These are phyloP conservation scores for Dendrocincla tyrannina DNA, from an alignment of 2,797 vertebrate genomes.

Conservation along the genomic window DNA sequence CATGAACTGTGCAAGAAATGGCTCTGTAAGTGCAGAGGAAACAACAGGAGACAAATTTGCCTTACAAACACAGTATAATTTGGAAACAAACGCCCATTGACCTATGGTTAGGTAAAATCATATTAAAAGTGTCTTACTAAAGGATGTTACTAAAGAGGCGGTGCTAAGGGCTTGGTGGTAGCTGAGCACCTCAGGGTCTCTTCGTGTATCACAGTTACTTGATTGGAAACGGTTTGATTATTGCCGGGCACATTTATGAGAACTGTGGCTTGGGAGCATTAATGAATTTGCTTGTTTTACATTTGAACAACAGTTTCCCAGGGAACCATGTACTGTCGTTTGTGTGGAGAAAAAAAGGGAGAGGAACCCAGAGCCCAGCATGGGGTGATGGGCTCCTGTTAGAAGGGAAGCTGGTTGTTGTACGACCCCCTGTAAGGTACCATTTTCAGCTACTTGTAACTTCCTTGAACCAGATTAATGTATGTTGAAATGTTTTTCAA, in stretches of 20 bases:
- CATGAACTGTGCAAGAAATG: not conserved
- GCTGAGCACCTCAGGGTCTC: not conserved
- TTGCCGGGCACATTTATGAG: not conserved
- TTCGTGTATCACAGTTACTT: not conserved
- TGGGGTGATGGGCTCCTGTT: not conserved
- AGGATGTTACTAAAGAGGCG: not conserved
- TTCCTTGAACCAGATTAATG: not conserved
- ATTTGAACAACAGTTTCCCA: not conserved
- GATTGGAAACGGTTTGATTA: not conserved
- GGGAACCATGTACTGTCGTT: not conserved
- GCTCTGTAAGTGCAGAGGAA: not conserved
- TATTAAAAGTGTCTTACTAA: not conserved
- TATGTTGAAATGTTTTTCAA: not conserved
- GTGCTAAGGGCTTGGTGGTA: not conserved
- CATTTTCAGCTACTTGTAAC: not conserved
- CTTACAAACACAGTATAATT: not conserved
- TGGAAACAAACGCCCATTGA: not conserved
- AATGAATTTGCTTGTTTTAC: not conserved
- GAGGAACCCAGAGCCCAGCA: not conserved
- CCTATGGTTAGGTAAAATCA: not conserved
- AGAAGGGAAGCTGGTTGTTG: not conserved
- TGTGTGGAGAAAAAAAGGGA: not conserved
- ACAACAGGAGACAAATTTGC: not conserved
- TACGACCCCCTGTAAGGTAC: not conserved
- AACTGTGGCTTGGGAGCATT: not conserved